A percentile compares a stretch with the other conserved stretches of the same genome.
Evolutionary conservation across 1,140 invertebrate species (phyloP).

Genomic region (Thrips palmi): DNA sequence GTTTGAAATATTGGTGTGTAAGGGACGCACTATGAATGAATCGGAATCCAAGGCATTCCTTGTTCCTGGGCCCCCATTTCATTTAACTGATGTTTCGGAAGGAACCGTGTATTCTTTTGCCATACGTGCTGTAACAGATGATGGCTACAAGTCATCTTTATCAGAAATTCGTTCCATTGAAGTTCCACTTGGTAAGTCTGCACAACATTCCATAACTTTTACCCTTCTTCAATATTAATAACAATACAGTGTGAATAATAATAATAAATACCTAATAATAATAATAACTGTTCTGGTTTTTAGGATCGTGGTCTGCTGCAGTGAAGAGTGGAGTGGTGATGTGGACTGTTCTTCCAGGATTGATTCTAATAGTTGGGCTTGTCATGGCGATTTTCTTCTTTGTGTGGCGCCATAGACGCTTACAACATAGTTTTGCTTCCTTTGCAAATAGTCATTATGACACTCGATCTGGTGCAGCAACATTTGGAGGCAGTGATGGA

Average conservation of each 20-base stretch:
- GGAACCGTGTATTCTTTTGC: conserved; percentile 38
- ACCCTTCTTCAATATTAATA: conserved; percentile 9
- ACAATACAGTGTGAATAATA: background rate
- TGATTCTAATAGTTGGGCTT: too few species aligned
- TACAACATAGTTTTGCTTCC: conserved; percentile 57
- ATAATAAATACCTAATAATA: conserved; percentile 5
- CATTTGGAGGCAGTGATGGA: conserved; percentile 49
- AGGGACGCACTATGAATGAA: conserved; percentile 31
- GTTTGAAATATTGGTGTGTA: conserved; percentile 43
- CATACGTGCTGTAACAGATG: conserved; percentile 36
- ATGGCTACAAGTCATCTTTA: conserved; percentile 40
- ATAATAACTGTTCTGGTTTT: conserved; percentile 28
- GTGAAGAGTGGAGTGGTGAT: conserved; percentile 1
- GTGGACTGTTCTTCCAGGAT: too few species aligned
- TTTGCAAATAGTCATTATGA: conserved; percentile 78
- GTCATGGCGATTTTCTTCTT: conserved; percentile 40
- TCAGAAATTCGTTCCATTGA: conserved; percentile 35
- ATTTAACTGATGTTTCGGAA: conserved; percentile 29
- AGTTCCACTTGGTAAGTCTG: conserved; percentile 24
- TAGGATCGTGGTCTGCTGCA: conserved; percentile 4
- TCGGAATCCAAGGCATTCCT: conserved; percentile 26
- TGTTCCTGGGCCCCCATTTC: conserved; percentile 31
- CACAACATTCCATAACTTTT: conserved; percentile 7
- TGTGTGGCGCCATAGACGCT: conserved; percentile 46
- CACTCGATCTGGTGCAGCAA: conserved; percentile 64